phyloP scores from a whole-genome alignment of 2,113 vertebrate genomes.

The Coreoperca whiteheadi region DNA sequence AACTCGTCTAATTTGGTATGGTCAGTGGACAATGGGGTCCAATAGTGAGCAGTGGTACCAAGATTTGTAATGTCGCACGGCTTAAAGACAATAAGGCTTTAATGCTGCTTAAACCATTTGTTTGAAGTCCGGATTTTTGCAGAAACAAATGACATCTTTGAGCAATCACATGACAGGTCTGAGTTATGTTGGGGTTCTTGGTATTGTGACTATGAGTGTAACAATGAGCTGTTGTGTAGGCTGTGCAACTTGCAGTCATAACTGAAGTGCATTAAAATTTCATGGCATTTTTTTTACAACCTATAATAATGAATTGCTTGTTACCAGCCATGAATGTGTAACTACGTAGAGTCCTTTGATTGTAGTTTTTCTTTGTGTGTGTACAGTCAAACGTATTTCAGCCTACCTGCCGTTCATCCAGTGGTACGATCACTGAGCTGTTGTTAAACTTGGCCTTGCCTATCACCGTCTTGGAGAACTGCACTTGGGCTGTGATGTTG shows the following conservation, averaged over 20 bases:
- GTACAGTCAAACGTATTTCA: not conserved
- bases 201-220: not conserved
- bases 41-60: not conserved
- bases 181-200: not conserved
- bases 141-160: not conserved
- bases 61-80: slow-evolving; percentile 10
- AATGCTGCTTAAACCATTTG: not conserved
- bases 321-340: not conserved
- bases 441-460: slow-evolving; percentile 92
- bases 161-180: not conserved
- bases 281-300: not conserved
- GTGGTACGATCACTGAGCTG: slow-evolving; percentile 89
- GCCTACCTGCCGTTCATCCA: slow-evolving; percentile 91
- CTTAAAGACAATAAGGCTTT: not conserved
- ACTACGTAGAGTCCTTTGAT: not conserved
- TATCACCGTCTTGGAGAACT: slow-evolving; percentile 96
- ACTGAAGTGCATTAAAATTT: not conserved
- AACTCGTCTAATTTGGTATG: rapidly evolving
- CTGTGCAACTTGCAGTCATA: not conserved
- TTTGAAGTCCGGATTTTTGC: not conserved
- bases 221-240: slow-evolving; percentile 6
- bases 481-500: slow-evolving; percentile 94
- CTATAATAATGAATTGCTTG: not conserved
- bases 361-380: not conserved
- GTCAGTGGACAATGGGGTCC: not conserved